Conservation (phyloP, 2,888 invertebrate genomes). For the Empis livida region DNA sequence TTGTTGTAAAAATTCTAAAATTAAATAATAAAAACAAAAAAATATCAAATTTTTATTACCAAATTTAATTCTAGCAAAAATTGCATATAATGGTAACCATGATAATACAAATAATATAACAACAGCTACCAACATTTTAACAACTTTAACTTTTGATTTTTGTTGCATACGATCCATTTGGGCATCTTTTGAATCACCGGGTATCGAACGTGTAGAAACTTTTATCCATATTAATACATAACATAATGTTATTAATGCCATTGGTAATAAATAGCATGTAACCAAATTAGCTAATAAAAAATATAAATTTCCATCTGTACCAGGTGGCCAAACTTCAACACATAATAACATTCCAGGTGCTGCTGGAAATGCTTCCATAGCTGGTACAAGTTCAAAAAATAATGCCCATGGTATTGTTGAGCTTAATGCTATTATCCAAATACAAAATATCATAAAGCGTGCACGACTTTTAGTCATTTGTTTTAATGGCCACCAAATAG, state of each 20-base stretch:
- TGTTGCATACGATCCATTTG: constrained; percentile 88
- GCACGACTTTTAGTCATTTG: constrained; percentile 84
- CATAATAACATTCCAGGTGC: constrained; percentile 64
- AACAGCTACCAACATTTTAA: constrained; percentile 88
- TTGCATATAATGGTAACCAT: constrained; percentile 84
- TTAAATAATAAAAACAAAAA: no score
- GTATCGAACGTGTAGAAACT: constrained; percentile 77
- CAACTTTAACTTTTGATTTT: constrained; percentile 87
- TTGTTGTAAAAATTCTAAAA: neutral
- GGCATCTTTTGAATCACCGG: constrained; percentile 80
- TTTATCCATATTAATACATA: constrained; percentile 87
- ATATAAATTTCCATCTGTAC: constrained; percentile 67
- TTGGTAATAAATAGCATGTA: constrained; percentile 81
- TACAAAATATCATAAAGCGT: constrained; percentile 73
- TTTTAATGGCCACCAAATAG: constrained; percentile 90
- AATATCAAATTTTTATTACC: constrained; percentile 40
- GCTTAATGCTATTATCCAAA: constrained; percentile 77
- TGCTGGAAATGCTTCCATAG: constrained; percentile 40
- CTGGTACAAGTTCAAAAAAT: constrained; percentile 61
- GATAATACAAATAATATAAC: constrained; percentile 87
- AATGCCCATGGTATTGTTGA: constrained; percentile 85
- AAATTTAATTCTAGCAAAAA: constrained; percentile 76
- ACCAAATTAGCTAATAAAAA: constrained; percentile 81
- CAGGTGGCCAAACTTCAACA: constrained; percentile 76
- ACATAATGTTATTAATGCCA: constrained; percentile 81